A percentile compares a stretch with the other conserved stretches of the same genome.
phyloP scores from a whole-genome alignment of 1,140 invertebrate genomes.

The Riptortus pedestris region DNA sequence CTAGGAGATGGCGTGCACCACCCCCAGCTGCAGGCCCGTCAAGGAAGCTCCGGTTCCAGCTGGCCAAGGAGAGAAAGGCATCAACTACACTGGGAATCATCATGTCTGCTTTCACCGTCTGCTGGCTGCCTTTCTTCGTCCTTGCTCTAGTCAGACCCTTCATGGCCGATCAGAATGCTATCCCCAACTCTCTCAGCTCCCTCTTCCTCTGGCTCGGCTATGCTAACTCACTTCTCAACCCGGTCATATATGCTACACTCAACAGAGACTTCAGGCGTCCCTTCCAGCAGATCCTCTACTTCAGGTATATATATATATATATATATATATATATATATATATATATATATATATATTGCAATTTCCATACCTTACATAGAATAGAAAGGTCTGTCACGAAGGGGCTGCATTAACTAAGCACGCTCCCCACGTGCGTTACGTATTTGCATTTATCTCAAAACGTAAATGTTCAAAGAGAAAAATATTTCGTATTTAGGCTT shows the following conservation, averaged over 20 bases:
- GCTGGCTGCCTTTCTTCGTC: conserved; percentile 96
- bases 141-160: conserved; percentile 79
- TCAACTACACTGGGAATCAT: conserved; percentile 94
- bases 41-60: conserved; percentile 67
- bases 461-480: too few relatives aligned
- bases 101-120: conserved; percentile 91
- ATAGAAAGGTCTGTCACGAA: too few relatives aligned
- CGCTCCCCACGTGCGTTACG: too few relatives aligned
- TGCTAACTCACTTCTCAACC: conserved; percentile 84
- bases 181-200: conserved; percentile 47
- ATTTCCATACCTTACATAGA: too few relatives aligned
- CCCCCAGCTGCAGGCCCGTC: conserved; percentile 36
- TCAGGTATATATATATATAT: too few relatives aligned
- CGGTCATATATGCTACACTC: conserved; percentile 84
- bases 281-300: conserved; percentile 77
- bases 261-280: conserved; percentile 87
- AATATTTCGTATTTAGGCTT: too few relatives aligned
- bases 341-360: too few relatives aligned
- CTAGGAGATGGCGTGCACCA: conserved; percentile 21
- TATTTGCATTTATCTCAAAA: too few relatives aligned
- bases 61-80: conserved; percentile 84
- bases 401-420: too few relatives aligned
- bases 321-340: too few relatives aligned
- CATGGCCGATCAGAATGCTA: conserved; percentile 48
- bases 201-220: conserved; percentile 84